Conservation (phyloP, 2,888 invertebrate species). For the Dasypolia templi region DNA sequence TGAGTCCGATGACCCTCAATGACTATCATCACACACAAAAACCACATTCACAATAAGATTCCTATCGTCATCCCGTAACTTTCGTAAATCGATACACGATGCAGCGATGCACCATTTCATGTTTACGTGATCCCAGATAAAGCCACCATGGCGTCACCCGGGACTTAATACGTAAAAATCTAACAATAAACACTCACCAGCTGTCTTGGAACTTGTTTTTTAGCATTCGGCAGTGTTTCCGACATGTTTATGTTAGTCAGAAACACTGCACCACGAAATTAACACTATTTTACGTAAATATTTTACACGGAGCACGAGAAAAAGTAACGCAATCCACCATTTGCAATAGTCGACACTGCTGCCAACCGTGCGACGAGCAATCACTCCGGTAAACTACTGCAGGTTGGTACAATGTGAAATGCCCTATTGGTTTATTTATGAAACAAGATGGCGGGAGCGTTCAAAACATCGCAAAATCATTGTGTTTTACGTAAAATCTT, state of each 20-base stretch:
- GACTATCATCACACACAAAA: constrained; percentile 75
- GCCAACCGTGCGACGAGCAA: constrained; percentile 85
- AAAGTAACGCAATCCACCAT: constrained; percentile 91
- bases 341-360: constrained; percentile 90
- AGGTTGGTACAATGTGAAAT: constrained; percentile 80
- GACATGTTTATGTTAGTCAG: constrained; percentile 90
- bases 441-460: constrained; percentile 77
- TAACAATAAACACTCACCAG: constrained; percentile 91
- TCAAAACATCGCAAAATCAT: constrained; percentile 77
- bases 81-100: constrained; percentile 89
- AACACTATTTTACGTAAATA: constrained; percentile 91
- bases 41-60: constrained; percentile 70
- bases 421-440: constrained; percentile 85
- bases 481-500: constrained; percentile 26
- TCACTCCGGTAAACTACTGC: constrained; percentile 82
- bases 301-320: constrained; percentile 90
- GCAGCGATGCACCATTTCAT: constrained; percentile 91
- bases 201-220: constrained; percentile 91
- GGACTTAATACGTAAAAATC: constrained; percentile 89
- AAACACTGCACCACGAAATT: constrained; percentile 89
- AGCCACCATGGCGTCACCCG: constrained; percentile 92
- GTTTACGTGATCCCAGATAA: constrained; percentile 92
- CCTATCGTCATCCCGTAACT: constrained; percentile 76
- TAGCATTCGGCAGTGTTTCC: constrained; percentile 90
- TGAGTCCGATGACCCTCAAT: constrained; percentile 84